Conservation (phyloP, 2,113 vertebrate species). For the Psilopogon haemacephalus region DNA sequence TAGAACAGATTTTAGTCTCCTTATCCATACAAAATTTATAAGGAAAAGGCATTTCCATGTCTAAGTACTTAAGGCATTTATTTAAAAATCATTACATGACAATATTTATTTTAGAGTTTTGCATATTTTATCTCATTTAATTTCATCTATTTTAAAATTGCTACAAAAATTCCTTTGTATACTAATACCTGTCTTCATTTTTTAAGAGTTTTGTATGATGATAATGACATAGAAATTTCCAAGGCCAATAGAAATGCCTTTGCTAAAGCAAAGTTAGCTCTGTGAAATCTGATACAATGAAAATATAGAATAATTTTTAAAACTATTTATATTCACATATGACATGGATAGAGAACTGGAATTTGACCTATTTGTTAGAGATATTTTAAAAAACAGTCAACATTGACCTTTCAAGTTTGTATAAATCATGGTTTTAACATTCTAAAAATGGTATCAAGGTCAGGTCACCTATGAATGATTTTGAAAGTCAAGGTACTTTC, state of each 20-base stretch:
- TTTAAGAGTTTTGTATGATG: not conserved
- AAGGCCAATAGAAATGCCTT: not conserved
- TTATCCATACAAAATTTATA: not conserved
- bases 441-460: not conserved
- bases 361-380: not conserved
- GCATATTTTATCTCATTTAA: not conserved
- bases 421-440: not conserved
- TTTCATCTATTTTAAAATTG: not conserved
- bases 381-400: not conserved
- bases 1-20: not conserved
- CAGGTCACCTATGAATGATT: not conserved
- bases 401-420: not conserved
- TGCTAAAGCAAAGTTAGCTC: not conserved
- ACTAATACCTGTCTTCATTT: not conserved
- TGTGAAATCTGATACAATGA: not conserved
- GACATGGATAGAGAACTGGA: accelerated
- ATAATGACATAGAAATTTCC: not conserved
- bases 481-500: not conserved
- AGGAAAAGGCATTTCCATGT: not conserved
- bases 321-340: too few relatives aligned
- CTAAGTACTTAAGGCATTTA: not conserved
- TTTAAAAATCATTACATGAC: not conserved
- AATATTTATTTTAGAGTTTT: not conserved
- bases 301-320: not conserved
- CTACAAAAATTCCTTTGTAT: not conserved